Base-by-base conservation (phyloP, 2,888 invertebrate species). In the Sisyra nigra region DNA sequence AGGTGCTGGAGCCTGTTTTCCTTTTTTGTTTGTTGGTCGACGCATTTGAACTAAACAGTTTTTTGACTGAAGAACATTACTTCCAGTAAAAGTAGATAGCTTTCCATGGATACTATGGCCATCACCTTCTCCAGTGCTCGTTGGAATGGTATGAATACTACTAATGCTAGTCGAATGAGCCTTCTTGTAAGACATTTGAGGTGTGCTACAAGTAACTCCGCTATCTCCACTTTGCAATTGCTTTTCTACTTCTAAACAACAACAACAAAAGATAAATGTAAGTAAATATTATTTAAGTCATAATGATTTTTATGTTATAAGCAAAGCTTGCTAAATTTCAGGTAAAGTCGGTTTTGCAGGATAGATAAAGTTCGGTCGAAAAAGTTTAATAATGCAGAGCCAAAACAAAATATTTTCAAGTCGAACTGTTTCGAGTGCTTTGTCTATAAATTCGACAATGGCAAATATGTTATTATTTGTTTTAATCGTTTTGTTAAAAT, bases 1-100 rank as follows among this genome's bases (percentile, higher is more conserved):
- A 47, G 94, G 94, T 14, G 91, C 86, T 36, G 96, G 96, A 19
- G 93, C 92, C 57, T 87, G 87, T 62, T 92, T 92, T 51, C 91
- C 91, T 57, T 85, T 83, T 51, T 87, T 76, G 62, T 87, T 87
- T 46, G 86, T 87, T 41, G 85, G 80, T 52, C 87, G 71, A 47
- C 88, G 72, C 78, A 89, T 75, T 66, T 87, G 88, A 41, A 89
- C 88, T 53, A 73, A 68, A 50, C 66, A 74, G 49, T 71, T 72
- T 53, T 74, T 76, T 11, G 30, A 37, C 50, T 68, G 69, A 48
- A 68, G 69, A 38, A 68, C 60, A 17, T 66, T 59, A 29, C 68
- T 68, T 44, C 69, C 65, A 52, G 72, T 71, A 59, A 78, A 80
- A 17, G 77, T 76, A 51, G 74, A 74, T 48, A 79, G 59, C 61